These are phyloP conservation scores for Ernsta delagoae DNA, from an alignment of 2,888 invertebrate species.

Conservation along the genomic window DNA sequence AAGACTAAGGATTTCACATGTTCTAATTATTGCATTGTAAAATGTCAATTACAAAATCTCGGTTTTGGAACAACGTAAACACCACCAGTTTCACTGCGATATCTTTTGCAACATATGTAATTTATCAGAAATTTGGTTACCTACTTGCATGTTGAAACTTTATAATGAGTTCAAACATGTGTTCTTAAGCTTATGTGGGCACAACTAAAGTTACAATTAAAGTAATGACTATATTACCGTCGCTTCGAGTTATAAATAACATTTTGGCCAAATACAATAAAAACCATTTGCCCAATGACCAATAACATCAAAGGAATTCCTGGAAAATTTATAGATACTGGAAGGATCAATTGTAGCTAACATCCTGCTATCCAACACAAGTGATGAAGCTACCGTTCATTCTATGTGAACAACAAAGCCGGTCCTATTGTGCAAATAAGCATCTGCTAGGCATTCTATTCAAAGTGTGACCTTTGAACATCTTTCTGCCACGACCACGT, in stretches of 20 bases:
- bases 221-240: neutral
- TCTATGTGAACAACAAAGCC: slow-evolving; percentile 49
- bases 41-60: slow-evolving; percentile 11
- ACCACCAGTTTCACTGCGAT: slow-evolving; percentile 31
- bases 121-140: slow-evolving; percentile 20
- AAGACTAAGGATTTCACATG: neutral
- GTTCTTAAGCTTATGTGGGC: slow-evolving; percentile 13
- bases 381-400: slow-evolving; percentile 46
- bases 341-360: slow-evolving; percentile 42
- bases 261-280: neutral
- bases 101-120: slow-evolving; percentile 14
- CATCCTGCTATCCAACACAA: slow-evolving; percentile 41
- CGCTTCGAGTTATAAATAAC: neutral
- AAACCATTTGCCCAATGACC: neutral
- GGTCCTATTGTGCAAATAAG: slow-evolving; percentile 59
- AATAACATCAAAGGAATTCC: slow-evolving; percentile 20
- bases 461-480: slow-evolving; percentile 69
- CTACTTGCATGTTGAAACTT: slow-evolving; percentile 10
- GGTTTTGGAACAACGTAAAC: slow-evolving; percentile 34
- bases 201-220: too few relatives aligned
- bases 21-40: neutral
- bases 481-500: slow-evolving; percentile 57
- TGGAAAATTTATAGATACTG: slow-evolving; percentile 27
- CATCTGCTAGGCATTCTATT: slow-evolving; percentile 74
- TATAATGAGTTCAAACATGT: slow-evolving; percentile 49